Conservation (phyloP, 2,797 vertebrate genomes). For the Gymnodraco acuticeps region DNA sequence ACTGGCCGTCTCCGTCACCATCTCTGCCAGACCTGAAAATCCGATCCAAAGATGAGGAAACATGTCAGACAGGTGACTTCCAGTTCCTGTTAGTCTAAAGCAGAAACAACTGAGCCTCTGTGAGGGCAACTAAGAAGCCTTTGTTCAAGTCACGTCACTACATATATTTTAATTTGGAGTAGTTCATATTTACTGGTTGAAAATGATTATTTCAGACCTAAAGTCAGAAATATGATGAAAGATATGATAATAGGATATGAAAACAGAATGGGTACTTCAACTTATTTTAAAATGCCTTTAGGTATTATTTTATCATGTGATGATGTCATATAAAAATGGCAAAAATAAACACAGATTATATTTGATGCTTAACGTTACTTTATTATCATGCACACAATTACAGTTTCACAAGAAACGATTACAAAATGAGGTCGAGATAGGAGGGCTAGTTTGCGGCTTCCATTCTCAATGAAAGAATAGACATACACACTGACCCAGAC, state of each 20-base stretch:
- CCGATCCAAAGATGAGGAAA: slow-evolving; percentile 22
- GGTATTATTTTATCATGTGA: neutral
- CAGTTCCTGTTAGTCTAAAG: slow-evolving; percentile 3
- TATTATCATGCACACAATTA: neutral
- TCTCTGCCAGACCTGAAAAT: slow-evolving; percentile 89
- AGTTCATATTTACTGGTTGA: too few species aligned
- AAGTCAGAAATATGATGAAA: too few species aligned
- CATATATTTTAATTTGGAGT: neutral
- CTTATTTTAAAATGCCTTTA: neutral
- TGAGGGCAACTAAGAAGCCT: neutral
- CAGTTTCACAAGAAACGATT: neutral
- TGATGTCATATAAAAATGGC: neutral
- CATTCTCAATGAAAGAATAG: slow-evolving; percentile 40
- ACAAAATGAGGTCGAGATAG: neutral
- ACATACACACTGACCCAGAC: slow-evolving; percentile 32
- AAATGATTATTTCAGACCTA: too few species aligned
- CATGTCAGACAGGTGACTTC: neutral
- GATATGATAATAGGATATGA: neutral
- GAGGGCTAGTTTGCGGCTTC: slow-evolving; percentile 21
- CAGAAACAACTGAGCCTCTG: neutral
- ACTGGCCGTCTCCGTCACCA: slow-evolving; percentile 90
- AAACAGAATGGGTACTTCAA: neutral
- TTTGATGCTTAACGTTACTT: neutral
- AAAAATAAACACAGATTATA: neutral
- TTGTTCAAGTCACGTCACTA: neutral